Conservation (phyloP, 2,797 vertebrate genomes). For the Amblyraja radiata region DNA sequence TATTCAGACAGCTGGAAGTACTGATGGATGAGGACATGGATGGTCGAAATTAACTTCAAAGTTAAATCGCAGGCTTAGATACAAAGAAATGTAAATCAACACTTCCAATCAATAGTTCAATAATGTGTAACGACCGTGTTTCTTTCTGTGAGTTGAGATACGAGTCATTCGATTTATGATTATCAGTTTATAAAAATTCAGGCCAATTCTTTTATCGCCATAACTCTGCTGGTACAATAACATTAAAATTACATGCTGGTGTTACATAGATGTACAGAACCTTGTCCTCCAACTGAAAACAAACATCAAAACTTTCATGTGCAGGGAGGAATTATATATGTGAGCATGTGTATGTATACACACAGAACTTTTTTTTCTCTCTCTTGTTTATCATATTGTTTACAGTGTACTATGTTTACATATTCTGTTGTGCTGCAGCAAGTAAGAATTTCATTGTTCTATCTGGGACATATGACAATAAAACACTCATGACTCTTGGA, state of each 20-base stretch:
- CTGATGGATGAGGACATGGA: background rate
- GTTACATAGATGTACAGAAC: background rate
- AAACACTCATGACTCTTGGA: no score
- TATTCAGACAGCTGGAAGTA: background rate
- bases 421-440: no score
- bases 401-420: no score
- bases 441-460: no score
- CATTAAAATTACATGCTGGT: background rate
- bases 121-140: background rate
- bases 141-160: background rate
- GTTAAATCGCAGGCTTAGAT: background rate
- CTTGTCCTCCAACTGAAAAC: background rate
- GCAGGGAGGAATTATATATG: no score
- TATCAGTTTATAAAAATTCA: background rate
- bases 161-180: background rate
- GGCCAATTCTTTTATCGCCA: background rate
- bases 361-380: no score
- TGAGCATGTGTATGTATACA: no score
- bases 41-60: background rate
- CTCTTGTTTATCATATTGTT: no score
- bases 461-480: no score
- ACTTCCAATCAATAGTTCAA: background rate
- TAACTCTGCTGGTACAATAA: background rate
- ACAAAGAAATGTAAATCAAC: background rate
- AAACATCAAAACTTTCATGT: background rate